Evolutionary conservation across 2,113 vertebrate species (phyloP).

Genomic region (Trogon surrucura): DNA sequence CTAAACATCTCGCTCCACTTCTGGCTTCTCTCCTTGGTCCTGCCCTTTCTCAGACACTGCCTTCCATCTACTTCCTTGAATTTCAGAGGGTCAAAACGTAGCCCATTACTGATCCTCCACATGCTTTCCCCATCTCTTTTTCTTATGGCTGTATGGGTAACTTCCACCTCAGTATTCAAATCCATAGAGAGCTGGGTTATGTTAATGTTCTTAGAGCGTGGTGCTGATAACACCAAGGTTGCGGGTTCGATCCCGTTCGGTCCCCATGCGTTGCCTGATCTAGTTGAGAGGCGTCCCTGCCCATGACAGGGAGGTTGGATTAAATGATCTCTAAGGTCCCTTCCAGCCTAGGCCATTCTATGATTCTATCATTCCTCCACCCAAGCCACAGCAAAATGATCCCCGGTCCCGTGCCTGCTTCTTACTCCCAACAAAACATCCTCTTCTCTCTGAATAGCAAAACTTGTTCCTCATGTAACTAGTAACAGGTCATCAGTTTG

Average conservation of each 20-base stretch:
- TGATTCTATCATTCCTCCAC: neutral
- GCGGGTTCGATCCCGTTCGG: too few species aligned
- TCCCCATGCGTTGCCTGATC: too few species aligned
- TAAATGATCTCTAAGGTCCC: too few species aligned
- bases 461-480: neutral
- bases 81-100: neutral
- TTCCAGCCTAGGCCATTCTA: too few species aligned
- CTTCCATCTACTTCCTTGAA: neutral
- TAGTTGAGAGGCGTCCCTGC: too few species aligned
- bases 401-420: neutral
- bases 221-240: too few species aligned
- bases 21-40: neutral
- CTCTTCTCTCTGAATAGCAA: neutral
- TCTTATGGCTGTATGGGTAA: neutral
- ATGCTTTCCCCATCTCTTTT: neutral
- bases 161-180: neutral
- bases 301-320: too few species aligned
- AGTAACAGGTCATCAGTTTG: neutral
- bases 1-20: neutral
- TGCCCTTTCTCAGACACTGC: neutral
- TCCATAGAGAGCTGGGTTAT: rapidly evolving
- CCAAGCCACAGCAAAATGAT: neutral
- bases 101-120: neutral
- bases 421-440: neutral
- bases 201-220: neutral